A percentile compares a stretch with the other conserved stretches of the same genome.
These are phyloP conservation scores for Corvus cornix DNA, from an alignment of 2,113 vertebrate genomes.

Conservation along the genomic window DNA sequence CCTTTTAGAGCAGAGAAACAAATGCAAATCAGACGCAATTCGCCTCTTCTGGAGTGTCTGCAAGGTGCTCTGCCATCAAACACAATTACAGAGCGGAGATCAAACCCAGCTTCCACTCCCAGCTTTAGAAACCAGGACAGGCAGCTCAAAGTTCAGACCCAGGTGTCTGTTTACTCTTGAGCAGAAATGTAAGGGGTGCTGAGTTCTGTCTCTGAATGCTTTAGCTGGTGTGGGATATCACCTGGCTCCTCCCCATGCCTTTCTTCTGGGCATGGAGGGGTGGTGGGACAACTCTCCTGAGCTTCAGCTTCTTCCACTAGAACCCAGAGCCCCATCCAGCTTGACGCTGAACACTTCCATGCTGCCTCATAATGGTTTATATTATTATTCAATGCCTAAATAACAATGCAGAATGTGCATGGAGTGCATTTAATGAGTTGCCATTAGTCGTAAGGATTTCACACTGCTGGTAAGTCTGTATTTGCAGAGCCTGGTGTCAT, in stretches of 20 bases:
- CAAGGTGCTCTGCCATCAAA: background rate
- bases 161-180: background rate
- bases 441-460: background rate
- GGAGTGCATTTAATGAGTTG: background rate
- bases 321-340: background rate
- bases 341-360: background rate
- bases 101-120: background rate
- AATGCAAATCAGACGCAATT: constrained; percentile 15
- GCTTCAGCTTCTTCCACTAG: background rate
- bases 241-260: background rate
- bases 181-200: background rate
- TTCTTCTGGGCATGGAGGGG: accelerated
- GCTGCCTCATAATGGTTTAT: background rate
- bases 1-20: background rate
- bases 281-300: background rate
- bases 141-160: background rate
- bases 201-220: background rate
- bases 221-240: background rate
- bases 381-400: background rate
- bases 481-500: background rate
- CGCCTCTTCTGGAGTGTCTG: background rate
- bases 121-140: background rate
- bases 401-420: background rate
- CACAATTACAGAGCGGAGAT: constrained; percentile 5
- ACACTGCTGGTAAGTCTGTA: background rate